These are phyloP conservation scores for Reticulitermes speratus DNA, from an alignment of 1,140 invertebrate genomes.

Conservation along the genomic window DNA sequence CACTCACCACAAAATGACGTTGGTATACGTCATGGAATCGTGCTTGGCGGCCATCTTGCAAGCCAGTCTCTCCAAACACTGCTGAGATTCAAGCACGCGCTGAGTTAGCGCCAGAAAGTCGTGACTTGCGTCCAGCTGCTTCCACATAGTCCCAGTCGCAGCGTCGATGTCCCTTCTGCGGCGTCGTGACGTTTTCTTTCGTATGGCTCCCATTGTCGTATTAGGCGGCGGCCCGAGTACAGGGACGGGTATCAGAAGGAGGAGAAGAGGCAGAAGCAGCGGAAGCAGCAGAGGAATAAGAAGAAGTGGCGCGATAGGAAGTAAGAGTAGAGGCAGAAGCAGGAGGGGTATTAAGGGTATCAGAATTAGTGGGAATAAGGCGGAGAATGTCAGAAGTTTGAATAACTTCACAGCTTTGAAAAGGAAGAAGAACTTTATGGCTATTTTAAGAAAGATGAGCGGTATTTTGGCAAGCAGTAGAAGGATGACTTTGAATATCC, in stretches of 20 bases:
- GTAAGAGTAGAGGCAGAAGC: background rate
- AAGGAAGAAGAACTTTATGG: constrained; percentile 18
- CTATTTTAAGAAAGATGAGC: constrained; percentile 24
- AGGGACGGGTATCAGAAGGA: constrained; percentile 15
- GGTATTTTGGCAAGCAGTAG: constrained; percentile 2
- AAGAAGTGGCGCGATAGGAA: background rate
- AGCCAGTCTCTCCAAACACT: constrained; percentile 19
- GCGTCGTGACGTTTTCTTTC: background rate
- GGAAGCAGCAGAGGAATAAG: background rate
- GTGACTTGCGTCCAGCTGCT: background rate
- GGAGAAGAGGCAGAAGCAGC: background rate
- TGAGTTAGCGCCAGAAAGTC: constrained; percentile 22
- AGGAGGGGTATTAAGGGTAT: constrained; percentile 24
- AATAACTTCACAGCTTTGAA: constrained; percentile 25
- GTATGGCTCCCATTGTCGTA: too few species aligned
- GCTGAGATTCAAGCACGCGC: constrained; percentile 25
- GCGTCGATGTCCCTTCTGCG: background rate
- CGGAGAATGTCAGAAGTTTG: constrained; percentile 20
- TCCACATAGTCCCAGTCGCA: background rate
- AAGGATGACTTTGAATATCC: constrained; percentile 16
- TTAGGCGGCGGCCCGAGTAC: background rate
- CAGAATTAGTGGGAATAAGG: constrained; percentile 22
- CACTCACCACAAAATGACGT: constrained; percentile 21
- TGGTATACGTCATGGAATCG: background rate
- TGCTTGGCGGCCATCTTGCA: constrained; percentile 26